phyloP scores from a whole-genome alignment of 2,888 invertebrate species.

The Lasioglossum zephyrum region DNA sequence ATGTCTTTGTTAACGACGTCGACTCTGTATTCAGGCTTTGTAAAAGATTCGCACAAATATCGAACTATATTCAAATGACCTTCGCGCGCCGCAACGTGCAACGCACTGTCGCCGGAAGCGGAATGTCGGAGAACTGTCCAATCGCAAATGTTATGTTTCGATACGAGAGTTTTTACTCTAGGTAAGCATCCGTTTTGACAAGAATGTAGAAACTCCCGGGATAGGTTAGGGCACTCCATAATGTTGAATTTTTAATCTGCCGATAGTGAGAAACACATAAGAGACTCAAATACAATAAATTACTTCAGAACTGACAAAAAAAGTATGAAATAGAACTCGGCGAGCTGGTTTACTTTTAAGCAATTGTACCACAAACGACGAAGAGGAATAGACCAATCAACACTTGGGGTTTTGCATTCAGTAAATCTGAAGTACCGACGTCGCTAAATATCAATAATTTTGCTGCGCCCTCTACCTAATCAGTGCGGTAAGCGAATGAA shows the following conservation, averaged over 20 bases:
- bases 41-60: conserved; percentile 80
- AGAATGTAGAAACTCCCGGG: conserved; percentile 70
- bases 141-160: conserved; percentile 63
- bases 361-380: not conserved
- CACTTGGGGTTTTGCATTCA: not conserved
- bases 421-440: too few relatives aligned
- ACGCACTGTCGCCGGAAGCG: conserved; percentile 83
- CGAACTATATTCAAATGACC: conserved; percentile 84
- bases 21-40: conserved; percentile 70
- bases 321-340: not conserved
- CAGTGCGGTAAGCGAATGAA: too few relatives aligned
- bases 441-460: too few relatives aligned
- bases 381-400: not conserved
- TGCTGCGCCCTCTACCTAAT: too few relatives aligned
- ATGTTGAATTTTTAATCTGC: not conserved
- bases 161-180: conserved; percentile 56
- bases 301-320: not conserved
- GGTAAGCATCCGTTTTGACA: conserved; percentile 72
- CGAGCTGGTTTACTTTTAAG: not conserved
- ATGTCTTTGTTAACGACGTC: conserved; percentile 86
- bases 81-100: conserved; percentile 86
- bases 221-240: conserved; percentile 30
- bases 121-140: conserved; percentile 76
- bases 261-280: not conserved
- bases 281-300: not conserved